Evolutionary conservation across 2,113 vertebrate species (phyloP).

Genomic region (Gulo gulo): DNA sequence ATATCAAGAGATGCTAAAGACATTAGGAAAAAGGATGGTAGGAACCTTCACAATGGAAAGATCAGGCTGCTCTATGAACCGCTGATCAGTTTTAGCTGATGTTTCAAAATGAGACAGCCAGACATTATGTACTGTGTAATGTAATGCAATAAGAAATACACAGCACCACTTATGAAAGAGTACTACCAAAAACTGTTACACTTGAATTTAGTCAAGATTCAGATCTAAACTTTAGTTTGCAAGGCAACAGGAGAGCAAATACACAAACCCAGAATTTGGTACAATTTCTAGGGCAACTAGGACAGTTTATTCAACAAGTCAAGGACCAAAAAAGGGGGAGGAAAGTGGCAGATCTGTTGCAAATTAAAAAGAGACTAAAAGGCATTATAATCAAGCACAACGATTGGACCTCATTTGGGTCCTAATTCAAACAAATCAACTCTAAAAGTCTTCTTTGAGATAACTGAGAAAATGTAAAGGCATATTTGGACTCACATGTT

Average conservation of each 20-base stretch:
- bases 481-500: neutral
- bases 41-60: neutral
- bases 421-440: neutral
- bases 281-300: neutral
- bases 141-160: neutral
- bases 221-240: neutral
- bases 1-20: neutral
- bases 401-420: neutral
- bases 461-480: neutral
- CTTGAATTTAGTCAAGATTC: neutral
- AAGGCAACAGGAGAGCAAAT: neutral
- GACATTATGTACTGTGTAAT: neutral
- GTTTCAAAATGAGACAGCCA: neutral
- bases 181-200: neutral
- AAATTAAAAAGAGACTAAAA: neutral
- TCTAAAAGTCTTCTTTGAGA: neutral
- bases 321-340: neutral
- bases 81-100: neutral
- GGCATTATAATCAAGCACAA: neutral
- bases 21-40: neutral
- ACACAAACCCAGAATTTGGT: neutral
- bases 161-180: neutral
- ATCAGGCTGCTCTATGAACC: neutral
- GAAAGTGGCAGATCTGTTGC: neutral
- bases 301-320: neutral